Evolutionary conservation across 92 coral and sea anemone genomes (phyloP).

Genomic region (Pocillopora grandis): DNA sequence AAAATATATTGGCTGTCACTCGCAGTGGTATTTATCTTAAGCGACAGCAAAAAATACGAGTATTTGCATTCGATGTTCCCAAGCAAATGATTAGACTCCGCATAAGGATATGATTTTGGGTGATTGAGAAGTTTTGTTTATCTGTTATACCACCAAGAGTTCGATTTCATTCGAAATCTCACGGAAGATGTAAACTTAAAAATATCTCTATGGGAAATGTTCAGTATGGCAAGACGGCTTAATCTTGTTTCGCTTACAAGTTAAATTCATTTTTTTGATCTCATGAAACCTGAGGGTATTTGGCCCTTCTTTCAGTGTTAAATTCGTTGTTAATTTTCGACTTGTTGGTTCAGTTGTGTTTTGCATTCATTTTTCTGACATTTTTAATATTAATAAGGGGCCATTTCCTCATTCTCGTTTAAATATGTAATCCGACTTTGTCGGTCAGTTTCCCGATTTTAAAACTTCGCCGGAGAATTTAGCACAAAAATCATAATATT

Average conservation of each 20-base stretch:
- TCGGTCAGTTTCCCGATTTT: constrained; percentile 15
- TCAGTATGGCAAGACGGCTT: not conserved
- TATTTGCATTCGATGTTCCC: constrained; percentile 10
- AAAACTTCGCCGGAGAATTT: not conserved
- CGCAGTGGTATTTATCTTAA: constrained; percentile 9
- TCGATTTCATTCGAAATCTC: constrained; percentile 43
- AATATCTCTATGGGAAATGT: constrained; percentile 8
- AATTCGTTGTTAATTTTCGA: constrained; percentile 36
- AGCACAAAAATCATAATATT: not conserved
- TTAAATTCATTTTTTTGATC: not conserved
- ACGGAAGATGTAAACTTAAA: constrained; percentile 29
- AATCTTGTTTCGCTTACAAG: not conserved
- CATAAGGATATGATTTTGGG: not conserved
- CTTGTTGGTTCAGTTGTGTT: constrained; percentile 51
- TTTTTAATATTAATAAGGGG: constrained; percentile 49
- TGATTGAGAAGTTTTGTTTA: constrained; percentile 27
- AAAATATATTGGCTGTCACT: constrained; percentile 24
- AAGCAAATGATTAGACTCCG: constrained; percentile 11
- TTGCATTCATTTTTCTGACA: constrained; percentile 22
- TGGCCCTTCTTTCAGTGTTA: not conserved
- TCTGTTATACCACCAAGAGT: constrained; percentile 36
- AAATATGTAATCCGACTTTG: constrained; percentile 3
- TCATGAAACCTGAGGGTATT: not conserved
- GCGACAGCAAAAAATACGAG: constrained; percentile 13
- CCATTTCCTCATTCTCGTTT: constrained; percentile 29